A percentile compares a stretch with the other conserved stretches of the same genome.
Evolutionary conservation across 1,140 invertebrate species (phyloP).

Genomic region (Lucilia cuprina): DNA sequence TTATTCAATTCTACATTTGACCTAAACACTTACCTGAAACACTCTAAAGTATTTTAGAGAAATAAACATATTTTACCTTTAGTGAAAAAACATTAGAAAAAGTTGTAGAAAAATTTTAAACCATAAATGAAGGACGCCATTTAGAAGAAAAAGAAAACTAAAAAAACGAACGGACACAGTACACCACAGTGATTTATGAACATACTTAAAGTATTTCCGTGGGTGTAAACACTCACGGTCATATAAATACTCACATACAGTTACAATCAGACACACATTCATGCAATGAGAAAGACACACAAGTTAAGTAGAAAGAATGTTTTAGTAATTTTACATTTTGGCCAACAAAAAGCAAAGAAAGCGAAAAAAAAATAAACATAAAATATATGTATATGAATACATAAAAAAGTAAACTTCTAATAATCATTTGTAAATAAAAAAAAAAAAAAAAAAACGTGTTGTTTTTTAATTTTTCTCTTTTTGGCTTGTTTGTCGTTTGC

Average conservation of each 20-base stretch:
- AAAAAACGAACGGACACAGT: not conserved
- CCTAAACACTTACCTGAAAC: not conserved
- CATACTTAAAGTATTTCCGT: not conserved
- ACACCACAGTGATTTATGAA: not conserved
- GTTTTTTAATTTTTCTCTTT: not conserved
- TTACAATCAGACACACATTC: too few relatives aligned
- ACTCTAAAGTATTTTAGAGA: not conserved
- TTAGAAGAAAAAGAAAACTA: not conserved
- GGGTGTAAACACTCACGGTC: constrained; percentile 23
- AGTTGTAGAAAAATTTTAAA: not conserved
- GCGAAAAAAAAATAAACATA: not conserved
- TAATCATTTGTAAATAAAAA: constrained; percentile 62
- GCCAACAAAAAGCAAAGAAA: not conserved
- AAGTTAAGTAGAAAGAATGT: not conserved
- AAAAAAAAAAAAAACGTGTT: constrained; percentile 53
- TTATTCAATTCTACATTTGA: not conserved
- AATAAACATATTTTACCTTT: not conserved
- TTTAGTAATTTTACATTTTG: not conserved
- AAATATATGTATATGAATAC: not conserved
- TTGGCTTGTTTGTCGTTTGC: not conserved
- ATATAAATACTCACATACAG: constrained; percentile 11
- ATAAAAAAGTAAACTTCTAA: constrained; percentile 49
- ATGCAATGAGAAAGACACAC: not conserved
- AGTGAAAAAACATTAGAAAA: not conserved
- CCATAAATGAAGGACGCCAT: not conserved